Evolutionary conservation across 35 echinoderm and acorn worm genomes (phyloP).

Genomic region (Ophioderma brevispina): DNA sequence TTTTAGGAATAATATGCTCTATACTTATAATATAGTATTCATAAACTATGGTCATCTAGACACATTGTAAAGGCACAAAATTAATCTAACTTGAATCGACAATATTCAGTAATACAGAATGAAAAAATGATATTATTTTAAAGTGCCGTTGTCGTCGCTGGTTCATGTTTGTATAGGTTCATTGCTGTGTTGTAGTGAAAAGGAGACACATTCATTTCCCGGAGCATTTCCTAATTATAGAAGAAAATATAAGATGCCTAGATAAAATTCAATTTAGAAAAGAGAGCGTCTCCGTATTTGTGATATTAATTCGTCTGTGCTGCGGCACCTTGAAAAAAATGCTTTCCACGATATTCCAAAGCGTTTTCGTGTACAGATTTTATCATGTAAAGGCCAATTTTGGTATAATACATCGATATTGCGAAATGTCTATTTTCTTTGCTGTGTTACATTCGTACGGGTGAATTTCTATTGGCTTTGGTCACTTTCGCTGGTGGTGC

Average conservation of each 20-base stretch:
- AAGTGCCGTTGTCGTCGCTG: no score
- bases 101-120: no score
- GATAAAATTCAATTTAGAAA: background rate
- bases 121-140: no score
- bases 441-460: background rate
- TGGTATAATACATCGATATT: background rate
- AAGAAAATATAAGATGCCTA: background rate
- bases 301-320: background rate
- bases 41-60: background rate
- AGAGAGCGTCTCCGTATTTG: background rate
- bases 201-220: background rate
- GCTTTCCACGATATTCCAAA: no score
- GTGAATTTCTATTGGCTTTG: background rate
- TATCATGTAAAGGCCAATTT: slow-evolving; percentile 1
- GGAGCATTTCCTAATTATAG: background rate
- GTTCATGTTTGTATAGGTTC: no score
- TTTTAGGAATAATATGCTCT: background rate
- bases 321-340: background rate
- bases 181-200: no score
- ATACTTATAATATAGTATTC: background rate
- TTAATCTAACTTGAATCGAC: no score
- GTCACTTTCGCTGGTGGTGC: background rate
- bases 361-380: no score
- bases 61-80: background rate
- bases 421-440: background rate